These are phyloP conservation scores for Gnathonemus echidnorhynchus DNA, from an alignment of 2,113 vertebrate genomes.

Conservation along the genomic window DNA sequence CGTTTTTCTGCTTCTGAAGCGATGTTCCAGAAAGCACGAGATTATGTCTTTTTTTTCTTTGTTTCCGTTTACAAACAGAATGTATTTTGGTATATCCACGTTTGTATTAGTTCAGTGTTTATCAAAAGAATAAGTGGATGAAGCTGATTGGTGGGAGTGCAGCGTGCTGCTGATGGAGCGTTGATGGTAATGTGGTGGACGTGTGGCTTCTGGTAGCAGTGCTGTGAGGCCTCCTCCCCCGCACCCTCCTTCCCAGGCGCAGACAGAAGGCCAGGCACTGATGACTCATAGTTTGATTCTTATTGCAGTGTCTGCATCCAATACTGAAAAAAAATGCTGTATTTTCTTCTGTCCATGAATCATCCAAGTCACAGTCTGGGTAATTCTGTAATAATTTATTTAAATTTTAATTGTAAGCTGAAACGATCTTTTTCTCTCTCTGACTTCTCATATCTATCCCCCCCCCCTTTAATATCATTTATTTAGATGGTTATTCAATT, in stretches of 20 bases:
- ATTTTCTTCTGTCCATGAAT: conserved; percentile 41
- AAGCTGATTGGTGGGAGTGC: not conserved
- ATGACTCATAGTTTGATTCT: conserved; percentile 56
- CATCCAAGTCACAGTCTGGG: conserved; percentile 16
- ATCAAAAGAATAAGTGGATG: not conserved
- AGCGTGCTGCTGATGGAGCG: not conserved
- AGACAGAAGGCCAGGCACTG: conserved; percentile 33
- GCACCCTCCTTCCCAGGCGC: not conserved
- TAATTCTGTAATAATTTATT: not conserved
- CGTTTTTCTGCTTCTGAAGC: not conserved
- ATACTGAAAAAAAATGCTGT: conserved; percentile 39
- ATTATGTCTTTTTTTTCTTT: not conserved
- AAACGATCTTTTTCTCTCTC: not conserved
- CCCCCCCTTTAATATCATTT: not conserved
- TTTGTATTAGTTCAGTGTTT: not conserved
- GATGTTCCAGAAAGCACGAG: not conserved
- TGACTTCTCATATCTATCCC: not conserved
- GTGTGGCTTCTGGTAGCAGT: not conserved
- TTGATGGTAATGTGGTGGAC: not conserved
- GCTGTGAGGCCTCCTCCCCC: not conserved
- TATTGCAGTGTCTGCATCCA: conserved; percentile 50
- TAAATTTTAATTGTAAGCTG: not conserved
- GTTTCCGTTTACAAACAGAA: not conserved
- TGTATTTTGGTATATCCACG: not conserved
- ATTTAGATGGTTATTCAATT: not conserved